phyloP scores from a whole-genome alignment of 1,140 invertebrate genomes.

The Hycleus cichorii region DNA sequence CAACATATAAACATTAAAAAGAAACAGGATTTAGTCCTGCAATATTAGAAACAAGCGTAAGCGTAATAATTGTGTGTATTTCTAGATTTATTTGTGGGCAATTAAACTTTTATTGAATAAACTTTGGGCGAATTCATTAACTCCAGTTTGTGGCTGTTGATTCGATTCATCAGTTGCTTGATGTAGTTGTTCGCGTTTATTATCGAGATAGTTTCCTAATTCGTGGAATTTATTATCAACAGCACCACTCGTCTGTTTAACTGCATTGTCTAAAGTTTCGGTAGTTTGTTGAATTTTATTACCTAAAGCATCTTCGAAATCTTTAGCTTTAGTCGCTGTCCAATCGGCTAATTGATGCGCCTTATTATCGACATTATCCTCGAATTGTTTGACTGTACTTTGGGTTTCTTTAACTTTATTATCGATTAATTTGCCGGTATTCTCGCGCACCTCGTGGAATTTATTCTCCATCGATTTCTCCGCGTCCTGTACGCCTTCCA shows the following conservation, averaged over 20 bases:
- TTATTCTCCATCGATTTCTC: not conserved
- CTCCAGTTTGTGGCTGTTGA: too few species aligned
- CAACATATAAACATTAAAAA: not conserved
- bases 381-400: slow-evolving; percentile 13
- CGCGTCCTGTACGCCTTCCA: not conserved
- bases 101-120: too few species aligned
- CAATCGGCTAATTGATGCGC: not conserved
- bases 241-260: not conserved
- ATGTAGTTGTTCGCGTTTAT: too few species aligned
- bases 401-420: slow-evolving; percentile 19
- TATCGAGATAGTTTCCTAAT: not conserved
- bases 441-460: not conserved
- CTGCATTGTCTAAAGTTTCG: not conserved
- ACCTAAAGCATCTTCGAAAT: too few species aligned
- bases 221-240: not conserved
- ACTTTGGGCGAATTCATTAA: too few species aligned
- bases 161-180: too few species aligned
- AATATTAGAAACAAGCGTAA: not conserved
- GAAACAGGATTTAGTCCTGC: not conserved
- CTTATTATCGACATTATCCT: slow-evolving; percentile 16
- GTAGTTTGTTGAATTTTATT: too few species aligned
- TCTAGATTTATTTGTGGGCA: too few species aligned
- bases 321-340: too few species aligned
- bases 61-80: too few species aligned
- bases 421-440: slow-evolving; percentile 10